phyloP scores from a whole-genome alignment of 2,888 invertebrate species.

The Diaprepes abbreviatus region DNA sequence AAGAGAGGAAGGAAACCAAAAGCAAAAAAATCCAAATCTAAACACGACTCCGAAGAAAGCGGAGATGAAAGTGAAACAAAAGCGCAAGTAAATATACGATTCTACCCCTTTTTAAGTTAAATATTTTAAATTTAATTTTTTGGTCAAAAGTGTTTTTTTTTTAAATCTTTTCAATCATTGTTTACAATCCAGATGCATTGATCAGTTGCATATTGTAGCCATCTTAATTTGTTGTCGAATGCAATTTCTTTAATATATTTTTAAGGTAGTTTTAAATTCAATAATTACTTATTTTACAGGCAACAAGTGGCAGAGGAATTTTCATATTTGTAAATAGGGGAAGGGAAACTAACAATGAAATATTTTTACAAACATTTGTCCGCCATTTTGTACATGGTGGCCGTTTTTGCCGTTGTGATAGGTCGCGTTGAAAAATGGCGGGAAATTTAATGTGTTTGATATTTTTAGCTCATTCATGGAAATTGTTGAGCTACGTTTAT shows the following conservation, averaged over 20 bases:
- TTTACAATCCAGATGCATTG: neutral
- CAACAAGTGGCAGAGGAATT: too few relatives aligned
- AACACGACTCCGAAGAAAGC: conserved; percentile 12
- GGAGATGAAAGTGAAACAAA: conserved; percentile 6
- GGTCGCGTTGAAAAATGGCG: conserved; percentile 2
- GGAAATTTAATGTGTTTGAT: conserved; percentile 9
- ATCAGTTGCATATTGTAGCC: neutral
- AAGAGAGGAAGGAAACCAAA: conserved; percentile 17
- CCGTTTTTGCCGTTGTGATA: neutral
- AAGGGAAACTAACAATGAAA: too few relatives aligned
- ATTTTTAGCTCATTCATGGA: too few relatives aligned
- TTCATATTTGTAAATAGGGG: too few relatives aligned
- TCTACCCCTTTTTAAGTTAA: too few relatives aligned
- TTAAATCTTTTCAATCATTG: neutral
- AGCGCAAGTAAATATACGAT: too few relatives aligned
- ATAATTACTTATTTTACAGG: too few relatives aligned
- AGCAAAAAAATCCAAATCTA: conserved; percentile 13
- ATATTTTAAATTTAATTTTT: neutral
- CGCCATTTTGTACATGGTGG: neutral
- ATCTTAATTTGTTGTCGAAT: neutral
- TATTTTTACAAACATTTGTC: neutral
- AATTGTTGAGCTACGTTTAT: too few relatives aligned
- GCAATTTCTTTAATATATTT: neutral
- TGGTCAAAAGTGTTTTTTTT: neutral
- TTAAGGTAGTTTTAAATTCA: too few relatives aligned